Conservation (phyloP, 2,797 vertebrate species). For the Alcedo atthis region DNA sequence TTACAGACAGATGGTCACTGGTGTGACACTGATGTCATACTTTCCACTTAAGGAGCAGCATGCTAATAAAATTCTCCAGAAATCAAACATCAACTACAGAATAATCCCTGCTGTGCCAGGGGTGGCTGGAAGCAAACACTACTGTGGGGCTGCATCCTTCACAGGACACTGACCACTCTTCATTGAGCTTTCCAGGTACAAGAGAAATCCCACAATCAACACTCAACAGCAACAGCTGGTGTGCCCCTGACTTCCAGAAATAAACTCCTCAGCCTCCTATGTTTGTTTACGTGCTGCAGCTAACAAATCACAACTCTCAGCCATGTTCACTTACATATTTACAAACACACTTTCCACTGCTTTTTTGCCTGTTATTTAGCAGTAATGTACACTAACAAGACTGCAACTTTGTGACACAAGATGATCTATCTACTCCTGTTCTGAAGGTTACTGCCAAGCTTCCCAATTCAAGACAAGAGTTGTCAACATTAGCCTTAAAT, state of each 20-base stretch:
- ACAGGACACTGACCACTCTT: background rate
- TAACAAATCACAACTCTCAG: background rate
- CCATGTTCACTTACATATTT: background rate
- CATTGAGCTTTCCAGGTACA: background rate
- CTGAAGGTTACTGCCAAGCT: background rate
- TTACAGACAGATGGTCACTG: constrained; percentile 26
- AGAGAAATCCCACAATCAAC: background rate
- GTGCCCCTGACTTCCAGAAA: background rate
- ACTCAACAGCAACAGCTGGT: background rate
- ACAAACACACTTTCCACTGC: background rate
- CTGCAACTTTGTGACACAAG: background rate
- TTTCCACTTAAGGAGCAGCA: background rate
- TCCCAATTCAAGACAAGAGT: background rate
- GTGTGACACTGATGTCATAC: background rate
- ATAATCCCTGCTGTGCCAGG: accelerated
- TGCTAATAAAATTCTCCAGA: background rate
- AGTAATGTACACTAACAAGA: background rate
- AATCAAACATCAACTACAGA: background rate
- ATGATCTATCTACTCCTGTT: background rate
- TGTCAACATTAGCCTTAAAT: background rate
- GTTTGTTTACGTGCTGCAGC: background rate
- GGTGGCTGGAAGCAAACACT: background rate
- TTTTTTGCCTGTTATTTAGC: background rate
- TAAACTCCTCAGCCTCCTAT: background rate
- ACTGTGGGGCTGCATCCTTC: accelerated